Evolutionary conservation across 2,797 vertebrate genomes (phyloP).

Genomic region (Sebastes matsubarae): DNA sequence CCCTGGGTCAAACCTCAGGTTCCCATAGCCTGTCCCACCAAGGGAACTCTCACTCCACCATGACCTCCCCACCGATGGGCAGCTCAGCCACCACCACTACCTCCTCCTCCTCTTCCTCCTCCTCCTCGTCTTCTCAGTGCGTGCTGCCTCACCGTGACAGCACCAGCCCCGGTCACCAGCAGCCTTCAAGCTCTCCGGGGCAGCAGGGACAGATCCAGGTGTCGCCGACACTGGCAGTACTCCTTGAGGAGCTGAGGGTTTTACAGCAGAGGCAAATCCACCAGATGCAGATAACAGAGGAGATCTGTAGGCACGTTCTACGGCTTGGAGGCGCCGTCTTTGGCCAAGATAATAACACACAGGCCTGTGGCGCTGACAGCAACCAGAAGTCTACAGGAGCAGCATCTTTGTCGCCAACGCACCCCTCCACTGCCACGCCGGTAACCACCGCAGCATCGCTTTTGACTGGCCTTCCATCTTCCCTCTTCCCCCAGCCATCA

Average conservation of each 20-base stretch:
- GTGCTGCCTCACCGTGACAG: slow-evolving; percentile 79
- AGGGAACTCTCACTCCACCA: slow-evolving; percentile 77
- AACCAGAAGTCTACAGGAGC: slow-evolving; percentile 72
- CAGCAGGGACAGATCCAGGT: slow-evolving; percentile 76
- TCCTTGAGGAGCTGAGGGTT: slow-evolving; percentile 91
- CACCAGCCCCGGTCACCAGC: slow-evolving; percentile 83
- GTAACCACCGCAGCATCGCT: slow-evolving; percentile 67
- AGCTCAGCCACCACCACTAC: slow-evolving; percentile 82
- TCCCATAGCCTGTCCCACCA: slow-evolving; percentile 65
- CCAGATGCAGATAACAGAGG: slow-evolving; percentile 96
- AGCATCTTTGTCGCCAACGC: slow-evolving; percentile 76
- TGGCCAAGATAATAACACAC: slow-evolving; percentile 68
- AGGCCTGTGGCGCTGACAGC: slow-evolving; percentile 56
- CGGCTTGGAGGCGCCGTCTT: slow-evolving; percentile 85
- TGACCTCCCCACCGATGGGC: slow-evolving; percentile 83
- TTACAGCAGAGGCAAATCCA: slow-evolving; percentile 94
- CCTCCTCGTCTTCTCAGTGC: slow-evolving; percentile 73
- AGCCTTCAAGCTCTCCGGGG: slow-evolving; percentile 70
- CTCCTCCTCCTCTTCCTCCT: slow-evolving; percentile 80
- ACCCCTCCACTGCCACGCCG: slow-evolving; percentile 72
- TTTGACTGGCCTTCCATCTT: slow-evolving; percentile 73
- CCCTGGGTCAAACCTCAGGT: slow-evolving; percentile 73
- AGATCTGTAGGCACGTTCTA: slow-evolving; percentile 92
- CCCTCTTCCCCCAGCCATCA: slow-evolving; percentile 73
- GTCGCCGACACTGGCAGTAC: slow-evolving; percentile 85